Base-by-base conservation (phyloP, 1,140 invertebrate genomes). In the Drosophila elegans region DNA sequence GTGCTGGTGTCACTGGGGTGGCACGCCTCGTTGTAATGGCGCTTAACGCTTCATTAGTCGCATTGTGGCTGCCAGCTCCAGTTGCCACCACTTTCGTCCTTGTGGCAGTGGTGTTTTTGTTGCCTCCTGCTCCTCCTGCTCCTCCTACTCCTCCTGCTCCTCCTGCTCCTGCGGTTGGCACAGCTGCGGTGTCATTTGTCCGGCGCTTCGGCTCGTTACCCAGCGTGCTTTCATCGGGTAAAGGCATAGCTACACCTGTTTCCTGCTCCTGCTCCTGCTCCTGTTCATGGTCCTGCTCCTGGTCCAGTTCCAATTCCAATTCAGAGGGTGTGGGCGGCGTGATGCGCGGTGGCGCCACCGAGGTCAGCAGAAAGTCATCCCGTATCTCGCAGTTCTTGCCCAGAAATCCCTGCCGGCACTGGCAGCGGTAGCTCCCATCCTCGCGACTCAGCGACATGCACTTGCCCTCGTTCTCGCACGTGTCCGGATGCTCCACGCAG, bases 391-490 rank as follows among this genome's bases (percentile, higher is more conserved):
- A 95, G 74, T 94, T 92, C 64, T 93, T 93, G 10, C 95, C 95
- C 55, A 93, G 93, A 67, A 94, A 94, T 16, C 95, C 95, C 36
- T 94, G 92, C 0, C 94, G 93, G 78, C 95, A 95, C 44, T 94
- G 92, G 72, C 95, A 98, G 80, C 95, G 95, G 91, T 95, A 97
- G 92, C 94, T 93, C 2, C 96, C 96, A 60, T 96, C 95, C 60
- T 96, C 95, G 67, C 94, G 94, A 46, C 95, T 96, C 91, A 96
- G 93, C 44, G 96, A 96, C 32, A 96, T 94, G 82, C 97, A 98
- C 80, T 96, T 97, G 2, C 95, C 96, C 9, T 96, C 96, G 82
- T 97, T 97, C 83, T 96, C 94, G 90, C 95, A 97, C 32, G 94
- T 94, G 52, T 93, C 93, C 2, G 94, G 93, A 85, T 97, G 94